Evolutionary conservation across 2,797 vertebrate genomes (phyloP).

Genomic region (Odontamblyopus lacepedii): DNA sequence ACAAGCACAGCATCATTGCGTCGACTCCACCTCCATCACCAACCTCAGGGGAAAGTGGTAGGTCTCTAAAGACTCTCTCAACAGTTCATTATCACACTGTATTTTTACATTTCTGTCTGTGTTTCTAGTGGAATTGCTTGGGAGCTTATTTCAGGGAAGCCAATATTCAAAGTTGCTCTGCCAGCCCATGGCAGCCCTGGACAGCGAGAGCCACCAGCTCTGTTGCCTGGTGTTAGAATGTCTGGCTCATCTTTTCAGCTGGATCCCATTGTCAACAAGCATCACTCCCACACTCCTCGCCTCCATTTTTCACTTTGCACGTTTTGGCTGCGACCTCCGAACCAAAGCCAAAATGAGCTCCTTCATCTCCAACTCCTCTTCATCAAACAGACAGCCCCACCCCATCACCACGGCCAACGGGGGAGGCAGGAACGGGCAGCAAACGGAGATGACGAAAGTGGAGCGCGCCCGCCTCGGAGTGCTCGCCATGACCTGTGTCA

Average conservation of each 20-base stretch:
- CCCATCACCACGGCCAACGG: conserved; percentile 70
- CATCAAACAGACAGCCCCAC: conserved; percentile 67
- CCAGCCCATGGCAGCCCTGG: conserved; percentile 89
- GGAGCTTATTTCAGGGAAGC: conserved; percentile 89
- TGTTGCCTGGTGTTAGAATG: conserved; percentile 94
- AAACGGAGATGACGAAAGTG: conserved; percentile 66
- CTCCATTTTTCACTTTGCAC: conserved; percentile 97
- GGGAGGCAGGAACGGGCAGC: conserved; percentile 53
- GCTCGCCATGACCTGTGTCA: conserved; percentile 97
- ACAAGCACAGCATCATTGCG: conserved; percentile 93
- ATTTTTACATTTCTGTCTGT: conserved; percentile 26
- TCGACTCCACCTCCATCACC: conserved; percentile 97
- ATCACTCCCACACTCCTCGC: conserved; percentile 96
- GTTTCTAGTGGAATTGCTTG: conserved; percentile 84
- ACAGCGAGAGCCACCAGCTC: conserved; percentile 89
- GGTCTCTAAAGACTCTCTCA: conserved; percentile 38
- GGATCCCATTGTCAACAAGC: conserved; percentile 95
- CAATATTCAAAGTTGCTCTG: conserved; percentile 87
- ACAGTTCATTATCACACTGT: conserved; percentile 8
- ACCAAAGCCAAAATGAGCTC: conserved; percentile 70
- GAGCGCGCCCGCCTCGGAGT: conserved; percentile 90
- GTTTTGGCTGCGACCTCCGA: conserved; percentile 91
- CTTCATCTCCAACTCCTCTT: conserved; percentile 66
- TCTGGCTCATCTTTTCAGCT: conserved; percentile 98
- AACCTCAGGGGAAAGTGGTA: conserved; percentile 92